These are phyloP conservation scores for Sycophila texana DNA, from an alignment of 2,888 invertebrate genomes.

Conservation along the genomic window DNA sequence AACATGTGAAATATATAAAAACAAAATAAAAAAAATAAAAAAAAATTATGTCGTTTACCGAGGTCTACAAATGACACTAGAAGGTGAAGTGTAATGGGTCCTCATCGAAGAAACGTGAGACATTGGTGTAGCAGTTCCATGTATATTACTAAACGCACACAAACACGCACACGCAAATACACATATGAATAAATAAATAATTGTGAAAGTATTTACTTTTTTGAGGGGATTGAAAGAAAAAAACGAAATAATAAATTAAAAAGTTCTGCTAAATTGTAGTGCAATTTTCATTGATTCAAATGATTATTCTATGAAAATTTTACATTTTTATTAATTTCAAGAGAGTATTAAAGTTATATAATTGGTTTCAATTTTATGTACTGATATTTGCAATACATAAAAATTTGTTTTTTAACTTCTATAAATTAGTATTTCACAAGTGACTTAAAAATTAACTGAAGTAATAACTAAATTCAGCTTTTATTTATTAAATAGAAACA, in stretches of 20 bases:
- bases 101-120: constrained; percentile 12
- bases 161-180: constrained; percentile 29
- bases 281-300: not conserved
- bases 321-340: not conserved
- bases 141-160: constrained; percentile 44
- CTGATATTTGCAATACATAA: too few relatives aligned
- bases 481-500: too few relatives aligned
- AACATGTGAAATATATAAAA: too few relatives aligned
- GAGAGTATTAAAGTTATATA: not conserved
- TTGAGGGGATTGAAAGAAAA: not conserved
- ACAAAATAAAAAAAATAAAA: constrained; percentile 33
- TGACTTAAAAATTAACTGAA: not conserved
- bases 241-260: not conserved
- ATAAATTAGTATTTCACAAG: too few relatives aligned
- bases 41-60: constrained; percentile 24
- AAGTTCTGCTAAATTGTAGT: not conserved
- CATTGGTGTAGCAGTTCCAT: constrained; percentile 4
- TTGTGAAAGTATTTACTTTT: constrained; percentile 6
- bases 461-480: not conserved
- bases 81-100: not conserved
- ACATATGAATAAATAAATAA: constrained; percentile 22
- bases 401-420: too few relatives aligned
- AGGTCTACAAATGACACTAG: constrained; percentile 29
- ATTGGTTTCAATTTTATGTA: not conserved
- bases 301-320: not conserved